Evolutionary conservation across 2,888 invertebrate species (phyloP).

Genomic region (Xestia c-nigrum): DNA sequence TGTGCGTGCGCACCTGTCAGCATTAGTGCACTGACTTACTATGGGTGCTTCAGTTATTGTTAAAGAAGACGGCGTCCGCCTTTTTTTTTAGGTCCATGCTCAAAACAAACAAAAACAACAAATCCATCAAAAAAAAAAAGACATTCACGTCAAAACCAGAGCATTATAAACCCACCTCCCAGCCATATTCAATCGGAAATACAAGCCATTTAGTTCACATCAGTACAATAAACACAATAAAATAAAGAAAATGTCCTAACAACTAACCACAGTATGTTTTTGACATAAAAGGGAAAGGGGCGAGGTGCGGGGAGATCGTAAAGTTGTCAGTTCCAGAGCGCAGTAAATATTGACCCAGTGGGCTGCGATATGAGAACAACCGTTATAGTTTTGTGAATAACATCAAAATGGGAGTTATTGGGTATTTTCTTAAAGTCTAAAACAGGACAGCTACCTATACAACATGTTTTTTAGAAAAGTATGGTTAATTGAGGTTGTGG

Average conservation of each 20-base stretch:
- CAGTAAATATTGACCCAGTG: conserved; percentile 73
- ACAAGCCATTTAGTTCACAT: conserved; percentile 64
- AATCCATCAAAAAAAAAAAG: conserved; percentile 18
- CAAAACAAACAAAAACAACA: conserved; percentile 5
- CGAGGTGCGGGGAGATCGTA: conserved; percentile 68
- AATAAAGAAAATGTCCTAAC: conserved; percentile 73
- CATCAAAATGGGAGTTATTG: conserved; percentile 51
- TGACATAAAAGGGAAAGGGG: conserved; percentile 70
- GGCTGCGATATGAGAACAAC: conserved; percentile 51
- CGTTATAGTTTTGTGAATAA: conserved; percentile 58
- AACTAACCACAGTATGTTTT: conserved; percentile 70
- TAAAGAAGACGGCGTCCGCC: no score
- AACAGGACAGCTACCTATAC: not conserved
- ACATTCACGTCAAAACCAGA: conserved; percentile 49
- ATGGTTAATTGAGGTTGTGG: not conserved
- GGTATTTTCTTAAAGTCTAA: not conserved
- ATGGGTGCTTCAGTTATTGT: no score
- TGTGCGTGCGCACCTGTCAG: no score
- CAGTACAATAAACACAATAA: conserved; percentile 69
- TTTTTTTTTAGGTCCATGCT: no score
- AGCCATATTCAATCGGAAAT: conserved; percentile 63
- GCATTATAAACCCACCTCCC: conserved; percentile 52
- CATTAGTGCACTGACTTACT: no score
- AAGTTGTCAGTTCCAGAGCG: conserved; percentile 74
- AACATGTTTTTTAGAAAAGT: not conserved